phyloP scores from a whole-genome alignment of 2,888 invertebrate genomes.

The Yponomeuta cagnagella region DNA sequence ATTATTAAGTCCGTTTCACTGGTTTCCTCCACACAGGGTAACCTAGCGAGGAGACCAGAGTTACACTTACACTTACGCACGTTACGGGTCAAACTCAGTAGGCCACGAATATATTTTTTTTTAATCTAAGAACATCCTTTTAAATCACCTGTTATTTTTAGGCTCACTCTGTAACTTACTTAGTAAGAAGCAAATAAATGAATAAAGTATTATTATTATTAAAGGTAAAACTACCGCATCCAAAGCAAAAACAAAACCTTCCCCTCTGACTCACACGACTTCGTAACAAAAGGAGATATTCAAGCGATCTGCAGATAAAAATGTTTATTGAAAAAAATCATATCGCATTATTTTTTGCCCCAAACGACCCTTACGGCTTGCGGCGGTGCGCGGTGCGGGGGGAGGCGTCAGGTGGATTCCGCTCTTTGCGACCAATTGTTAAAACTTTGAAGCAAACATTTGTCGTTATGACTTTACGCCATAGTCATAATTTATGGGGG shows the following conservation, averaged over 20 bases:
- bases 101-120: too few species aligned
- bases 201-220: not conserved
- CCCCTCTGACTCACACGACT: slow-evolving; percentile 11
- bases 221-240: slow-evolving; percentile 33
- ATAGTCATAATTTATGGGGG: slow-evolving; percentile 38
- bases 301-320: too few species aligned
- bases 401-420: slow-evolving; percentile 52
- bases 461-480: slow-evolving; percentile 11
- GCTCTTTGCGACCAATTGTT: slow-evolving; percentile 35
- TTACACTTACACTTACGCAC: too few species aligned
- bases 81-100: too few species aligned
- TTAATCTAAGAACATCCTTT: too few species aligned
- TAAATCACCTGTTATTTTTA: too few species aligned
- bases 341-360: slow-evolving; percentile 61
- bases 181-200: too few species aligned
- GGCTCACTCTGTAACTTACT: too few species aligned
- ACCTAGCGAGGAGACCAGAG: too few species aligned
- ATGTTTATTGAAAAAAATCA: slow-evolving; percentile 43
- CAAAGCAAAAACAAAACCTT: slow-evolving; percentile 22
- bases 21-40: too few species aligned
- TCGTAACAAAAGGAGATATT: slow-evolving; percentile 56
- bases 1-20: too few species aligned
- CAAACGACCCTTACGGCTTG: slow-evolving; percentile 25
- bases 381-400: slow-evolving; percentile 21
- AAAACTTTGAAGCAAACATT: slow-evolving; percentile 2